phyloP scores from a whole-genome alignment of 2,113 vertebrate genomes.

The Pachycephala philippinensis region DNA sequence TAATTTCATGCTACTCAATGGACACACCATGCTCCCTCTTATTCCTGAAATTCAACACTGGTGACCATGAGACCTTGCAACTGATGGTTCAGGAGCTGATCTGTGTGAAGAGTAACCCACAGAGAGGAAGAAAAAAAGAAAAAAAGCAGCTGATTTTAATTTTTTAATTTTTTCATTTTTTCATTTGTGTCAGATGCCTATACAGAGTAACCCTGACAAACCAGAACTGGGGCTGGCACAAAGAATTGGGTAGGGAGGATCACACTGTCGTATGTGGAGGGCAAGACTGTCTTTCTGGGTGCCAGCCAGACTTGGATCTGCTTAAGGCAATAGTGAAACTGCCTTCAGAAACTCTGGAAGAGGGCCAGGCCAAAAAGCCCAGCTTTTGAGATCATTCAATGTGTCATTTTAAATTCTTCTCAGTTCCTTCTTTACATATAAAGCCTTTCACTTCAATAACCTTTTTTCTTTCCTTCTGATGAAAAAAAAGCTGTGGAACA shows the following conservation, averaged over 20 bases:
- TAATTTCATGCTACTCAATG: accelerated
- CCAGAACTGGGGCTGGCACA: not conserved
- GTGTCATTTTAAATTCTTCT: not conserved
- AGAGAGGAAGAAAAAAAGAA: not conserved
- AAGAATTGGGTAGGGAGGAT: not conserved
- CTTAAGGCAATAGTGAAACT: not conserved
- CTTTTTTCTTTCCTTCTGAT: not conserved
- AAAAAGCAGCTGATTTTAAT: not conserved
- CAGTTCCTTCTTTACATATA: not conserved
- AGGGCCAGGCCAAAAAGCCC: not conserved
- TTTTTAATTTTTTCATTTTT: not conserved
- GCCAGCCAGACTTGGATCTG: not conserved
- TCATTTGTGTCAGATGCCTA: not conserved
- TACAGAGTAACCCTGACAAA: not conserved
- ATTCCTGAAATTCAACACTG: not conserved
- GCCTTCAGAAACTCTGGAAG: not conserved
- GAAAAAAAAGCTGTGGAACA: not conserved
- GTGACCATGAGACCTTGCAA: not conserved
- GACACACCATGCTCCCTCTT: not conserved
- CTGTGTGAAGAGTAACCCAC: not conserved
- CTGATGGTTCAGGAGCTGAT: not conserved
- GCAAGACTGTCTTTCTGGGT: not conserved
- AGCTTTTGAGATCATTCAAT: not conserved
- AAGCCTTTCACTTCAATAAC: not conserved
- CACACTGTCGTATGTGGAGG: not conserved